Evolutionary conservation across 2,797 vertebrate genomes (phyloP).

Genomic region (Anomalospiza imberbis): DNA sequence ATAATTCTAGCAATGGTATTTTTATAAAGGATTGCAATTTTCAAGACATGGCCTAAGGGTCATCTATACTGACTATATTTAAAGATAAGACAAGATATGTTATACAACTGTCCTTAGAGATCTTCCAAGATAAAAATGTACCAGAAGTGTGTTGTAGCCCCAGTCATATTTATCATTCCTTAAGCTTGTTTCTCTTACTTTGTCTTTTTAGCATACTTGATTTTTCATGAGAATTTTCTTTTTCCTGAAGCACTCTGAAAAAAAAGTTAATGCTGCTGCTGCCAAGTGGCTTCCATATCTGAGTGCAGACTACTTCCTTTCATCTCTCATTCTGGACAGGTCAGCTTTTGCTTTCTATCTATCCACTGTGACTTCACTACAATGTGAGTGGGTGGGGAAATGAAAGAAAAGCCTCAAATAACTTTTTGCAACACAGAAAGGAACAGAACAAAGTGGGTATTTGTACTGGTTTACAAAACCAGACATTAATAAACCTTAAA

Average conservation of each 20-base stretch:
- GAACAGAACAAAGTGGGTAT: not conserved
- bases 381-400: not conserved
- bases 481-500: not conserved
- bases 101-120: slow-evolving; percentile 44
- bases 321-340: not conserved
- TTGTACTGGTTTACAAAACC: not conserved
- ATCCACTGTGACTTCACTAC: not conserved
- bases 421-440: not conserved
- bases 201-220: not conserved
- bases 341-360: not conserved
- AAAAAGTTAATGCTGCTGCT: not conserved
- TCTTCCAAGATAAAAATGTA: not conserved
- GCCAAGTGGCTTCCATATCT: not conserved
- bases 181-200: not conserved
- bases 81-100: slow-evolving; percentile 46
- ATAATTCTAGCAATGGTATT: slow-evolving; percentile 49
- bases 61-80: slow-evolving; percentile 22
- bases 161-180: not conserved
- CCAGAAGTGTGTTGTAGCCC: not conserved
- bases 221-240: not conserved
- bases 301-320: not conserved
- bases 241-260: not conserved
- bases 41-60: slow-evolving; percentile 34
- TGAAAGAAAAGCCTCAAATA: not conserved
- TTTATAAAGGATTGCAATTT: slow-evolving; percentile 55